Evolutionary conservation across 1,140 invertebrate genomes (phyloP), one percentile per base, ranked within the genome.

Genomic region (Manduca sexta): DNA sequence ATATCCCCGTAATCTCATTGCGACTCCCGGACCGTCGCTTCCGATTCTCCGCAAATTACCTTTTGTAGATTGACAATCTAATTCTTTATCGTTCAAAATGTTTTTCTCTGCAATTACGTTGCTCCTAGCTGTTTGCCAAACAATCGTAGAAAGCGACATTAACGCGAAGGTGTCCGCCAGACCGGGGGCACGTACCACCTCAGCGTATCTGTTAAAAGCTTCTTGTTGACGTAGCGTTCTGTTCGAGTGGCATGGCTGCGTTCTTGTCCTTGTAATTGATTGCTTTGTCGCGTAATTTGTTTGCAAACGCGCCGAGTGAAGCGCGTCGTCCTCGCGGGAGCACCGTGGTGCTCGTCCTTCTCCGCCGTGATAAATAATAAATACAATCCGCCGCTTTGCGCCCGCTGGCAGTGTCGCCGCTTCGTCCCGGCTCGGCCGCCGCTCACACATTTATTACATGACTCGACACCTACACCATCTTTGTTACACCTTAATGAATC

Each of bases 281-380:
- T 84, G 82, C 79, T 85, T 83, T 83, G 81, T 85, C 77, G 73
- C 71, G 72, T 83, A 85, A 85, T 85, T 85, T 85, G 81, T 84
- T 84, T 84, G 77, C 64, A 64, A 57, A 72, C 78, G 70, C 59
- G 70, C 60, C 60, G 47, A 54, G 45, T 45, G 59, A 61, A 66
- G 69, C 66, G 74, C 58, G 59, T 53, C 50, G 72, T 67, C 62
- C 75, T 80, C 79, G 60, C 67, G 74, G 72, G 77, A 81, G 47
- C 57, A 54, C 35, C 52, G 56, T 45, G 57, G 41, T 52, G 48
- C 57, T 61, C 49, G 61, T 60, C 61, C 62, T 70, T 63, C 76
- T 70, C 76, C 62, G 64, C 69, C 49, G 53, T 53, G 59, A 62
- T 83, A 70, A 77, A 83, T 79, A 77, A 74, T 83, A 75, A 80